These are phyloP conservation scores for Sarcophaga caerulescens DNA, from an alignment of 2,888 invertebrate genomes.

Conservation along the genomic window DNA sequence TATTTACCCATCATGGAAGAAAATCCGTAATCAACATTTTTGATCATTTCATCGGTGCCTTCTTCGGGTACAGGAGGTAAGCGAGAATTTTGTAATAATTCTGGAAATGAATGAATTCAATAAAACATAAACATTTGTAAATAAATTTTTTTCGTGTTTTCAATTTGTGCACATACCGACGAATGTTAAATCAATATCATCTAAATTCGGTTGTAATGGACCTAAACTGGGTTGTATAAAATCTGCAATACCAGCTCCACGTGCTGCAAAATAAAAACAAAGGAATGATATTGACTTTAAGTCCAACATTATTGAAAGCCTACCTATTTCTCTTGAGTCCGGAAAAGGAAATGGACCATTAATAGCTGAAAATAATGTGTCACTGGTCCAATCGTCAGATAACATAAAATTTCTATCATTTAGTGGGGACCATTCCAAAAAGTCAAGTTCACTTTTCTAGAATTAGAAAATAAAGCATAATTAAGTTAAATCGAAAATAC, in stretches of 20 bases:
- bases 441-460: conserved; percentile 81
- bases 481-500: no score
- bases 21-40: conserved; percentile 80
- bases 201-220: conserved; percentile 97
- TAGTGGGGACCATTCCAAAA: conserved; percentile 80
- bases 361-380: conserved; percentile 92
- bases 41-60: conserved; percentile 83
- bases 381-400: conserved; percentile 86
- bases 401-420: conserved; percentile 79
- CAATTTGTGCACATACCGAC: conserved; percentile 83
- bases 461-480: conserved; percentile 12
- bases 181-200: conserved; percentile 93
- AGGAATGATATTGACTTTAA: background rate
- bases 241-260: conserved; percentile 94
- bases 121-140: background rate
- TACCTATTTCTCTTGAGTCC: conserved; percentile 97
- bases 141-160: background rate
- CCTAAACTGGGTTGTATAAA: conserved; percentile 99
- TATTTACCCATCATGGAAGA: conserved; percentile 74
- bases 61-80: conserved; percentile 85
- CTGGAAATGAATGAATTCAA: conserved; percentile 68
- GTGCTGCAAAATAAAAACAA: conserved; percentile 75
- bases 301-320: conserved; percentile 19
- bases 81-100: conserved; percentile 80
- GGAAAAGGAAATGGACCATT: conserved; percentile 96